These are phyloP conservation scores for Drosophila robusta DNA, from an alignment of 2,888 invertebrate species.

Conservation along the genomic window DNA sequence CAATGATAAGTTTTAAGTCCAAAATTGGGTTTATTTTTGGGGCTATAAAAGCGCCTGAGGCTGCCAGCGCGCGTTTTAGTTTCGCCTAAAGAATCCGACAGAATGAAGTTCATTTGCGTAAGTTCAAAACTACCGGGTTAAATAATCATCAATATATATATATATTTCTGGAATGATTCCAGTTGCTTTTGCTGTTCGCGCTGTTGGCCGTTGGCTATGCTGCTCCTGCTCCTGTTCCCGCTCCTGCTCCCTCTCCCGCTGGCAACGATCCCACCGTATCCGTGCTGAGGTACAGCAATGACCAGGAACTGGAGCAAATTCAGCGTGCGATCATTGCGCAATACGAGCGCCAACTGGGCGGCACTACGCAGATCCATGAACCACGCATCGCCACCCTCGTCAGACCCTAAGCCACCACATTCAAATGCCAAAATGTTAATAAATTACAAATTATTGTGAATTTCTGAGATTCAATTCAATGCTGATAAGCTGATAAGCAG, in stretches of 20 bases:
- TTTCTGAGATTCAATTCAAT: constrained; percentile 23
- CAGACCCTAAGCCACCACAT: constrained; percentile 53
- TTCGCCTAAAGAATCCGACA: constrained; percentile 20
- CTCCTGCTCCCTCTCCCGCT: constrained; percentile 25
- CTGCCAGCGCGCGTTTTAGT: constrained; percentile 52
- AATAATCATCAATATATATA: no score
- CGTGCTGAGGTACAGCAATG: constrained; percentile 69
- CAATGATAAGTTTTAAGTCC: constrained; percentile 39
- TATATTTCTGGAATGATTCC: background rate
- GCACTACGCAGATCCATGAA: constrained; percentile 72
- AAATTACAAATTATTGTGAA: constrained; percentile 49
- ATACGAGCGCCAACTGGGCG: constrained; percentile 73
- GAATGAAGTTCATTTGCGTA: constrained; percentile 65
- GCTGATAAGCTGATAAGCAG: constrained; percentile 54
- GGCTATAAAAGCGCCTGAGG: constrained; percentile 55
- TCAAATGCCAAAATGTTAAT: constrained; percentile 46
- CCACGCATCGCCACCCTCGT: constrained; percentile 56
- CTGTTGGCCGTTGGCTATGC: constrained; percentile 48
- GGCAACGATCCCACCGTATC: constrained; percentile 61
- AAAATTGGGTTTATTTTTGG: constrained; percentile 13
- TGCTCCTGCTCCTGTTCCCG: constrained; percentile 33
- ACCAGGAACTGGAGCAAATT: constrained; percentile 72
- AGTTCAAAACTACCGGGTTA: constrained; percentile 12
- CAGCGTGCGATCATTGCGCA: constrained; percentile 79
- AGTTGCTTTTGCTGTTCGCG: constrained; percentile 58